Evolutionary conservation across 1,140 invertebrate species (phyloP), one percentile per base, ranked within the genome.

Genomic region (Probaryconus sp.): DNA sequence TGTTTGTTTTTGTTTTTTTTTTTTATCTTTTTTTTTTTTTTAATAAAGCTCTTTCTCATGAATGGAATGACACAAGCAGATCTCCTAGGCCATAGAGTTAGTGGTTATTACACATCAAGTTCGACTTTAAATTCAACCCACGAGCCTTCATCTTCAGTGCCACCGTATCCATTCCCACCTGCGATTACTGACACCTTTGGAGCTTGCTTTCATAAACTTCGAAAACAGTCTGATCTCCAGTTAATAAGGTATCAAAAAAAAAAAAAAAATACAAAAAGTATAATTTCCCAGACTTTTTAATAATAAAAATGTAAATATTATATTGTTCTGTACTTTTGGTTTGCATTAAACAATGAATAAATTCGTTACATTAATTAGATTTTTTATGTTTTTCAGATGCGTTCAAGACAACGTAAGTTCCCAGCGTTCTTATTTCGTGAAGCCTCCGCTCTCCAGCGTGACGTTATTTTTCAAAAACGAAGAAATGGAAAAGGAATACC

Each of bases 221-320:
- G 95, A 20, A 96, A 96, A 83, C 95, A 96, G 79, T 96, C 94
- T 0, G 95, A 96, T 83, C 88, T 95, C 1, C 94, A 96, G 78
- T 88, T 96, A 9, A 96, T 96, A 61, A 91, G 91, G 61, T 90
- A 83, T 48, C 4, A 14, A 7, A n/a, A n/a, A n/a, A n/a, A n/a
- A n/a, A n/a, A n/a, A n/a, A n/a, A n/a, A n/a, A n/a, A n/a, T n/a
- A n/a, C n/a, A n/a, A n/a, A n/a, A n/a, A n/a, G n/a, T n/a, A n/a
- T n/a, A n/a, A n/a, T n/a, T n/a, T n/a, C n/a, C n/a, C n/a, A n/a
- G n/a, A n/a, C n/a, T n/a, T n/a, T n/a, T n/a, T n/a, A n/a, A n/a
- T n/a, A n/a, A n/a, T n/a, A n/a, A n/a, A n/a, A n/a, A n/a, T n/a
- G n/a, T n/a, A n/a, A n/a, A n/a, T n/a, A n/a, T n/a, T n/a, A n/a